Percentiles rank a stretch among this genome's conserved stretches.
These are phyloP conservation scores for Vanacampus margaritifer DNA, from an alignment of 2,113 vertebrate genomes.

Conservation along the genomic window DNA sequence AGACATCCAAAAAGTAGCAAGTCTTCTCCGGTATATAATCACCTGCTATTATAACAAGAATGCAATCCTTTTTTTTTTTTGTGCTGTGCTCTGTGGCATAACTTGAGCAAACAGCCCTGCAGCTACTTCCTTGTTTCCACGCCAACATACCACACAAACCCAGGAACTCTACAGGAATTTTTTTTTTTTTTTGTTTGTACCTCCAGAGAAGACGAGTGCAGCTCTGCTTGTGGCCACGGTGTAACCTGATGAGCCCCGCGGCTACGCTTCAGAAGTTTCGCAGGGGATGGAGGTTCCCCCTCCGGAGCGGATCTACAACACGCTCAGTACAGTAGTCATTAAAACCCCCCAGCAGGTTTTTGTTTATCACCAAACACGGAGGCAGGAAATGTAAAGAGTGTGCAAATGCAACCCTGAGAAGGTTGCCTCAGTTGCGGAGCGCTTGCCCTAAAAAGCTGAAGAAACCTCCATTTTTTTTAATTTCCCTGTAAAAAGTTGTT, in stretches of 20 bases:
- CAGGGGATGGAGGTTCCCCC: conserved; percentile 47
- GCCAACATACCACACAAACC: conserved; percentile 37
- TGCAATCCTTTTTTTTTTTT: conserved; percentile 36
- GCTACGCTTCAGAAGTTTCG: conserved; percentile 50
- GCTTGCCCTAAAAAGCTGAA: not conserved
- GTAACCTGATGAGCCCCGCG: conserved; percentile 64
- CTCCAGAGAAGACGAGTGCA: conserved; percentile 43
- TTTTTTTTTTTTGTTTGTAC: conserved; percentile 16
- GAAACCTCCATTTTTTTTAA: not conserved
- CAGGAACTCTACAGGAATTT: conserved; percentile 51
- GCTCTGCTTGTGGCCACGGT: conserved; percentile 48
- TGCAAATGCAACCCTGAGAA: not conserved
- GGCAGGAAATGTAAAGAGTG: not conserved
- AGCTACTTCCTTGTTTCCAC: conserved; percentile 48
- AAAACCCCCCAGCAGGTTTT: not conserved
- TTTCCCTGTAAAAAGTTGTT: not conserved
- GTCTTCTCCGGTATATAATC: conserved; percentile 44
- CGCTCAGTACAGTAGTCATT: not conserved
- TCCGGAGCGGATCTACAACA: conserved; percentile 23
- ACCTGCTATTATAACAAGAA: conserved; percentile 53
- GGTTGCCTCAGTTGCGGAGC: not conserved
- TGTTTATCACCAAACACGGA: not conserved
- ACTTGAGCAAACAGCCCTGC: conserved; percentile 47
- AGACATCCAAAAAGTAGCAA: conserved; percentile 16
- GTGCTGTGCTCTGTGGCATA: conserved; percentile 28